Evolutionary conservation across 2,888 invertebrate species (phyloP), one percentile per base, ranked within the genome.

Genomic region (Dugesia japonica): DNA sequence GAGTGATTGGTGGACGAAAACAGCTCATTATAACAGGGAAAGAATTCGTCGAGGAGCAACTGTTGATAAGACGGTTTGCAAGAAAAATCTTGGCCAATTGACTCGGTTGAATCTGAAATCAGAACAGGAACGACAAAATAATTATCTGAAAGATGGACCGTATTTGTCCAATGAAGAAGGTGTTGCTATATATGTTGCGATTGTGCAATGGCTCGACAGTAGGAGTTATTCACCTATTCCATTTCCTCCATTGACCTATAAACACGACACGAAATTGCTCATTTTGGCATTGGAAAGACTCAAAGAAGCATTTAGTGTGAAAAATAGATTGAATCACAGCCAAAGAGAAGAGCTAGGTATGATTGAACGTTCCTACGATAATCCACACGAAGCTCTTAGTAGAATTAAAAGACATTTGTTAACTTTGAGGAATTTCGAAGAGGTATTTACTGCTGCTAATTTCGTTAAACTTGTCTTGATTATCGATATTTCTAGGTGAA

Each of bases 1-100:
- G 84, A 98, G 98, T 0, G 98, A 99, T 85, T 99, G 98, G 98
- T 99, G 98, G 98, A 99, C 98, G 0, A 99, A 98, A 85, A 98
- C 98, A 0, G 97, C 98, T 0, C 98, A 99, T 85, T 99, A 99
- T 86, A 99, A 99, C 86, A 89, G 98, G 71, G 98, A 99, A 86
- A 88, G 98, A 81, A 98, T 99, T 80, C 89, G 98, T 0, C 89
- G 98, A 81, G 98, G 98, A n/a, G 98, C 98, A 74, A 99, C 98
- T 0, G 98, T 83, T 20, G 98, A 99, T 85, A 99, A 99, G 85
- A 99, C 98, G 0, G 98, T 99, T 0, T 99, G 98, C 85, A 99
- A 99, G 87, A 99, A 99, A 87, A 99, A 99, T 86, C 88, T 99
- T 80, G 98, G 98, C 0, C 88, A 98, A n/a, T 87, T 99, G 74